Conservation (phyloP, 2,797 vertebrate genomes). For the Pantherophis alleghaniensis region DNA sequence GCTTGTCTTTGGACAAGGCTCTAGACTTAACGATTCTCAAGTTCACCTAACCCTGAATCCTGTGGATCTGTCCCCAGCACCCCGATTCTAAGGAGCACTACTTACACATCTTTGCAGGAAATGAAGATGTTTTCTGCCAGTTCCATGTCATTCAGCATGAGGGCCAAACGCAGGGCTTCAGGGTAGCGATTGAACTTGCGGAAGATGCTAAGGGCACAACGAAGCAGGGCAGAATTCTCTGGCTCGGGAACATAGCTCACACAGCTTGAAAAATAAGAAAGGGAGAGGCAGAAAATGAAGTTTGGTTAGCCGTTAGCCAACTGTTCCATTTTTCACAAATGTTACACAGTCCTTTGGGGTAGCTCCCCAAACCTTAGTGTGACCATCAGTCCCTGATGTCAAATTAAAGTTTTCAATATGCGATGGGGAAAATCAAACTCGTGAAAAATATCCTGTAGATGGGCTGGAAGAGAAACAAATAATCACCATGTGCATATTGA, state of each 20-base stretch:
- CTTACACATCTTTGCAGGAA: slow-evolving; percentile 98
- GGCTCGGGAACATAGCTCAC: slow-evolving; percentile 97
- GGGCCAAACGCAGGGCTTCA: slow-evolving; percentile 92
- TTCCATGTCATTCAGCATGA: slow-evolving; percentile 97
- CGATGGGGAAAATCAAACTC: background rate
- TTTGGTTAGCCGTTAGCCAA: background rate
- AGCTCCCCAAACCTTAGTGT: background rate
- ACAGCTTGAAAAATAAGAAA: slow-evolving; percentile 75
- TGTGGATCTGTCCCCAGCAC: background rate
- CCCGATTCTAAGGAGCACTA: background rate
- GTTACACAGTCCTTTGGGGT: background rate
- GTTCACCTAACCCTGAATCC: background rate
- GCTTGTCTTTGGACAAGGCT: background rate
- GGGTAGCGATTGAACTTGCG: slow-evolving; percentile 94
- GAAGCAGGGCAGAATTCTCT: slow-evolving; percentile 92
- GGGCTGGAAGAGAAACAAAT: background rate
- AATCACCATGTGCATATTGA: background rate
- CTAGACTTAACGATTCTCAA: background rate
- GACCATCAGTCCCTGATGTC: background rate
- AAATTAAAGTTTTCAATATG: background rate
- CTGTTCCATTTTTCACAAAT: background rate
- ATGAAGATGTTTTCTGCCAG: slow-evolving; percentile 98
- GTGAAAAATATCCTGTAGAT: background rate
- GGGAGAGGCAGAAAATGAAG: background rate
- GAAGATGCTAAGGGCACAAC: slow-evolving; percentile 93